phyloP scores from a whole-genome alignment of 2,113 vertebrate species.

The Hipposideros armiger region DNA sequence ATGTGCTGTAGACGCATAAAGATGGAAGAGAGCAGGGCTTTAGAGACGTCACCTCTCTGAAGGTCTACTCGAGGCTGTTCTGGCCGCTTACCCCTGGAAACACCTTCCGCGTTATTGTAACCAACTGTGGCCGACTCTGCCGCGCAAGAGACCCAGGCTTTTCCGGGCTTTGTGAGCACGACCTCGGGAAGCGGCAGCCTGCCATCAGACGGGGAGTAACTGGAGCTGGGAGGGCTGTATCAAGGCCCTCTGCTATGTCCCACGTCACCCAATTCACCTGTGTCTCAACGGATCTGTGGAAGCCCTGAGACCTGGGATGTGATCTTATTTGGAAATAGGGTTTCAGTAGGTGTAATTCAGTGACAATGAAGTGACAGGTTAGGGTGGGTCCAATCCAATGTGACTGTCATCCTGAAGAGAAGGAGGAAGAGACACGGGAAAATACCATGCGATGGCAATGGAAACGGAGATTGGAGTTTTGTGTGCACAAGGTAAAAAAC shows the following conservation, averaged over 20 bases:
- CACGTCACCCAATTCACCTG: too few species aligned
- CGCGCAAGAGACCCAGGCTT: not conserved
- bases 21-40: conserved; percentile 16
- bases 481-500: not conserved
- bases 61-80: not conserved
- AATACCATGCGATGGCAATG: fast-evolving
- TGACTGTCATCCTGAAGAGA: not conserved
- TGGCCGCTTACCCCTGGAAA: not conserved
- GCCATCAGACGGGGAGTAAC: not conserved
- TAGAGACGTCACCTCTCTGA: not conserved
- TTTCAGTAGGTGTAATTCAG: not conserved
- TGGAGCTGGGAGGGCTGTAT: not conserved
- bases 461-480: not conserved
- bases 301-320: not conserved
- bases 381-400: too few species aligned
- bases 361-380: not conserved
- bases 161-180: not conserved
- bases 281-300: not conserved
- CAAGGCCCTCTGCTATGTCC: not conserved
- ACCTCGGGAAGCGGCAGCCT: not conserved
- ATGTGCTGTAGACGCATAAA: conserved; percentile 45
- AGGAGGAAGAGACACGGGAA: not conserved
- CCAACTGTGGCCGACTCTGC: not conserved
- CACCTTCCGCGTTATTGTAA: not conserved
- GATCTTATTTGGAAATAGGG: not conserved